These are phyloP conservation scores for Trichogramma pretiosum DNA, from an alignment of 1,140 invertebrate species.

Conservation along the genomic window DNA sequence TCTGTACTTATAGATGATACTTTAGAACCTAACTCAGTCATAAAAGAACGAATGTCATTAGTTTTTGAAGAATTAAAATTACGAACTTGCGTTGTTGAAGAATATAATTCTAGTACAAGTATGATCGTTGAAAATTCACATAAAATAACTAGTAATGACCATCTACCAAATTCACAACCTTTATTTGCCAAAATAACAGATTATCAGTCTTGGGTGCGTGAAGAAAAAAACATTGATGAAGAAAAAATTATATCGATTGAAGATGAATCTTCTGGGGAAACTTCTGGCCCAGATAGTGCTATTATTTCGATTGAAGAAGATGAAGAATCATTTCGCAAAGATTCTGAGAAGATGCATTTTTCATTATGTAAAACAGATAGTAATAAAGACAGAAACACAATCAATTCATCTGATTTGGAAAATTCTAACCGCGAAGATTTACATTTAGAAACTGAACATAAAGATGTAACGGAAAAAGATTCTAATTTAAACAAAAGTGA, in stretches of 20 bases:
- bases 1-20: slow-evolving; percentile 51
- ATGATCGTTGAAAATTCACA: slow-evolving; percentile 19
- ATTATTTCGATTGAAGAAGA: slow-evolving; percentile 65
- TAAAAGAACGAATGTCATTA: slow-evolving; percentile 69
- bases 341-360: slow-evolving; percentile 30
- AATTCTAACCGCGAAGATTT: slow-evolving; percentile 40
- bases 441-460: slow-evolving; percentile 35
- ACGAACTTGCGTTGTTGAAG: no score
- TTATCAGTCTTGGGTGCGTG: slow-evolving; percentile 43
- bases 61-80: slow-evolving; percentile 64
- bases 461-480: slow-evolving; percentile 33
- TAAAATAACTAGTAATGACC: neutral
- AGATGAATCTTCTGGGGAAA: slow-evolving; percentile 65
- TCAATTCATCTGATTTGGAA: slow-evolving; percentile 38
- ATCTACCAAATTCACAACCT: slow-evolving; percentile 29
- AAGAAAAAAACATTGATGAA: slow-evolving; percentile 42
- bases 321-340: slow-evolving; percentile 41
- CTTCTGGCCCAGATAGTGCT: slow-evolving; percentile 78
- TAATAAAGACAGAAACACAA: slow-evolving; percentile 38
- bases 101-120: slow-evolving; percentile 26
- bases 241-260: slow-evolving; percentile 42
- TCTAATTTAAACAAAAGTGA: slow-evolving; percentile 47
- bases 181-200: slow-evolving; percentile 46
- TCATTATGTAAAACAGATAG: slow-evolving; percentile 35
- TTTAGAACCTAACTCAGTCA: slow-evolving; percentile 56